Conservation (phyloP, 1,140 invertebrate genomes). For the Battus philenor region DNA sequence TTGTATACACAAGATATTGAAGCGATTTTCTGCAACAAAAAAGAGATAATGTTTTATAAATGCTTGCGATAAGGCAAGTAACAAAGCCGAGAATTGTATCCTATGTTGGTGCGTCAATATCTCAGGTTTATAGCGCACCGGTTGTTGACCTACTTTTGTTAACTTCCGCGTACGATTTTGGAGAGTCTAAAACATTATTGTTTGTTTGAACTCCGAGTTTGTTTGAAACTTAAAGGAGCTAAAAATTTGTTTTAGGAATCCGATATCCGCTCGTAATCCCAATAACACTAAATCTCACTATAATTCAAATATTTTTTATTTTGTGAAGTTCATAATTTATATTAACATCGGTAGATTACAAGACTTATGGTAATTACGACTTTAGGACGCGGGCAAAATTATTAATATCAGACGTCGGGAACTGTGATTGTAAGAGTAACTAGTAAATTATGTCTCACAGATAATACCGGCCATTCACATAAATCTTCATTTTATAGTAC, state of each 20-base stretch:
- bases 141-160: constrained; percentile 4
- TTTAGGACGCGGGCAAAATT: neutral
- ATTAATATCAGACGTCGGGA: constrained; percentile 21
- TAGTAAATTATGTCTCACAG: constrained; percentile 32
- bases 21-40: constrained; percentile 69
- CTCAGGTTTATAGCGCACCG: constrained; percentile 7
- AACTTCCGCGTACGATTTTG: constrained; percentile 6
- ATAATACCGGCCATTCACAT: constrained; percentile 46
- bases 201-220: too few relatives aligned
- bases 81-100: constrained; percentile 8
- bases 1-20: constrained; percentile 66
- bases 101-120: neutral
- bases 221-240: too few relatives aligned
- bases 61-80: constrained; percentile 27
- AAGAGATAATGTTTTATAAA: constrained; percentile 41
- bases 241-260: too few relatives aligned
- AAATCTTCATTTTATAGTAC: constrained; percentile 46
- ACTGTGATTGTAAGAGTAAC: constrained; percentile 17
- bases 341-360: too few relatives aligned
- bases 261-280: too few relatives aligned
- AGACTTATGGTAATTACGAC: neutral
- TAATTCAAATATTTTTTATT: too few relatives aligned
- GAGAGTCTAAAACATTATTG: neutral
- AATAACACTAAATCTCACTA: too few relatives aligned
- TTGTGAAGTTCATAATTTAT: too few relatives aligned